These are phyloP conservation scores for Tenebrio molitor DNA, from an alignment of 1,140 invertebrate genomes.

Conservation along the genomic window DNA sequence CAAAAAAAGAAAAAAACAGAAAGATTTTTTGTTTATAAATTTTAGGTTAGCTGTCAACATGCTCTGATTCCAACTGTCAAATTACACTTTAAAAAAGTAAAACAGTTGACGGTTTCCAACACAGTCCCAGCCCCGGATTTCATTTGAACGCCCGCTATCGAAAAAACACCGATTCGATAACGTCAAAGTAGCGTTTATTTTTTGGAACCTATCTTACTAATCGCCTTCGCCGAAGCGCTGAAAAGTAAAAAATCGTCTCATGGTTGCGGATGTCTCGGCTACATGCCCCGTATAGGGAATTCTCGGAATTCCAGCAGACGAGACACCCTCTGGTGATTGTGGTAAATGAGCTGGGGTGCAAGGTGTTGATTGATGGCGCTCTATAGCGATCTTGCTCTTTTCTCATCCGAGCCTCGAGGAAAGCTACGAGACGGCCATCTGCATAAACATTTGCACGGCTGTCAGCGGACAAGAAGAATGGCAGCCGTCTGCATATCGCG, in stretches of 20 bases:
- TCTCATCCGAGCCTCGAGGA: conserved; percentile 47
- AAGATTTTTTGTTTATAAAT: too few relatives aligned
- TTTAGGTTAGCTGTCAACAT: too few relatives aligned
- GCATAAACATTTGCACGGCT: conserved; percentile 61
- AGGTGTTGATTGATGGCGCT: conserved; percentile 55
- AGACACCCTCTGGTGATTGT: conserved; percentile 39
- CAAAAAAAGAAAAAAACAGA: too few relatives aligned
- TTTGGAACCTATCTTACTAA: too few relatives aligned
- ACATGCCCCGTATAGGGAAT: conserved; percentile 11
- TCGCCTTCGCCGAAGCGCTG: neutral
- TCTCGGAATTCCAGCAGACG: conserved; percentile 10
- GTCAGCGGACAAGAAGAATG: conserved; percentile 59
- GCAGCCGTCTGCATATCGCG: conserved; percentile 54
- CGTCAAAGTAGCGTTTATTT: too few relatives aligned
- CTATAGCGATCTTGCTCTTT: conserved; percentile 45
- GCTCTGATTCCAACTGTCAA: too few relatives aligned
- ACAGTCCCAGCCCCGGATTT: too few relatives aligned
- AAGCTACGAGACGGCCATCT: conserved; percentile 53
- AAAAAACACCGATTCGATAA: too few relatives aligned
- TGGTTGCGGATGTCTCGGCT: neutral
- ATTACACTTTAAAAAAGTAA: too few relatives aligned
- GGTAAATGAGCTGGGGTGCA: conserved; percentile 53
- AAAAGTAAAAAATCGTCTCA: conserved; percentile 19
- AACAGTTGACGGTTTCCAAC: too few relatives aligned
- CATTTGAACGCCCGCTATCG: too few relatives aligned